phyloP scores from a whole-genome alignment of 2,797 vertebrate genomes.

The Molossus molossus region DNA sequence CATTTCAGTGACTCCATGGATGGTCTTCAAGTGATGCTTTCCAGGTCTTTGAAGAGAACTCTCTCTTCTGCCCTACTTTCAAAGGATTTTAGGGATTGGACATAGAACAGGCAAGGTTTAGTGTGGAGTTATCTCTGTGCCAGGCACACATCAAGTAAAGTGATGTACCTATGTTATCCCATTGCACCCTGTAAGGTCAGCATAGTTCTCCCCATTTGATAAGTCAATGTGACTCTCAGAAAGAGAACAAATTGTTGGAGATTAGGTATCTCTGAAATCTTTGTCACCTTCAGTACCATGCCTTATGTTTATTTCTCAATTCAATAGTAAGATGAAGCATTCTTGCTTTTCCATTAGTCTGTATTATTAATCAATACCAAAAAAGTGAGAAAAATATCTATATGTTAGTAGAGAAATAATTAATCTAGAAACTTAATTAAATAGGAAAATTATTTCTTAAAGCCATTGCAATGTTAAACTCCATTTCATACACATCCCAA shows the following conservation, averaged over 20 bases:
- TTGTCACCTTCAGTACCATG: neutral
- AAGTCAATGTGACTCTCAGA: neutral
- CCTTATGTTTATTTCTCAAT: neutral
- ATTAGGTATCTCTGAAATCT: neutral
- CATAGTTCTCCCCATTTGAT: neutral
- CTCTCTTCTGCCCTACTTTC: neutral
- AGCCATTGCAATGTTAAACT: neutral
- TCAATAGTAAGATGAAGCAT: neutral
- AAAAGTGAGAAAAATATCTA: neutral
- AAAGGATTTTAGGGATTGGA: neutral
- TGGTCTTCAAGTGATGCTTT: neutral
- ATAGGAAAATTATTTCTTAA: slow-evolving; percentile 23
- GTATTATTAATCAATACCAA: neutral
- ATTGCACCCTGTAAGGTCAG: neutral
- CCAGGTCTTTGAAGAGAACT: neutral
- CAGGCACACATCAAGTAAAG: neutral
- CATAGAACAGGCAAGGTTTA: neutral
- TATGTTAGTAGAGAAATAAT: neutral
- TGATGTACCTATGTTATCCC: neutral
- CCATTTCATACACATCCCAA: neutral
- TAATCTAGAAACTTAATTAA: slow-evolving; percentile 34
- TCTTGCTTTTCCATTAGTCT: neutral
- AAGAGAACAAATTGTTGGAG: neutral
- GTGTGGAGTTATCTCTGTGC: neutral
- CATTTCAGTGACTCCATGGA: neutral